Evolutionary conservation across 2,113 vertebrate genomes (phyloP).

Genomic region (Aldabrachelys gigantea): DNA sequence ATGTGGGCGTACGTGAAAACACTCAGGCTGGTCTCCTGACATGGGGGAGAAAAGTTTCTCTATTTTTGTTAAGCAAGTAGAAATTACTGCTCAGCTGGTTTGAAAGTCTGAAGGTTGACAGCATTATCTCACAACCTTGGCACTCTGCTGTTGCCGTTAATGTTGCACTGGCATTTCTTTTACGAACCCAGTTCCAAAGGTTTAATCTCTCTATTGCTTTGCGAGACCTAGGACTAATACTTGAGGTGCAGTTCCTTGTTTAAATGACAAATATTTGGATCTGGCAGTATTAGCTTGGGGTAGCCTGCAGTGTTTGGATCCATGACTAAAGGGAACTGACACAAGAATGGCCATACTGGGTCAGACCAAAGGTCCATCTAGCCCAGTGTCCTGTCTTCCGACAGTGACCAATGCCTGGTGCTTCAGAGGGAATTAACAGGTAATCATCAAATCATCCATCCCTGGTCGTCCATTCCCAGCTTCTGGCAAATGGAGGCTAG

Average conservation of each 20-base stretch:
- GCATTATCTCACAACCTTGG: not conserved
- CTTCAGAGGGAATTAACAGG: too few species aligned
- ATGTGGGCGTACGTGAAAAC: slow-evolving; percentile 58
- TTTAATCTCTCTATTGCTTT: not conserved
- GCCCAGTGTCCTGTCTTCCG: too few species aligned
- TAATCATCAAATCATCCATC: too few species aligned
- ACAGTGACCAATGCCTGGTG: too few species aligned
- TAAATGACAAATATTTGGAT: not conserved
- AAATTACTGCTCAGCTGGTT: not conserved
- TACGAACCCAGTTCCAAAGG: fast-evolving
- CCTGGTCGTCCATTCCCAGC: too few species aligned
- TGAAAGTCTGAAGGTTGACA: slow-evolving; percentile 12
- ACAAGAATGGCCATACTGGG: not conserved
- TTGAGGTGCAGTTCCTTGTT: not conserved
- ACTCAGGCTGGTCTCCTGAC: not conserved
- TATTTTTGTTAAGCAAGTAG: not conserved
- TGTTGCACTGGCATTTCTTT: not conserved
- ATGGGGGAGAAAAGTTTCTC: not conserved
- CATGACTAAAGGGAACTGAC: fast-evolving
- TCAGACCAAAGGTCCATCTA: too few species aligned
- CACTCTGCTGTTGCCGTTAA: fast-evolving
- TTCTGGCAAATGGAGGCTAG: too few species aligned
- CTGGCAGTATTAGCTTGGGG: not conserved
- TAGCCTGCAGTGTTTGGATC: fast-evolving
- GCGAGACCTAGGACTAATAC: fast-evolving